phyloP scores from a whole-genome alignment of 1,140 invertebrate genomes.

The Leptestheria dahalacensis region DNA sequence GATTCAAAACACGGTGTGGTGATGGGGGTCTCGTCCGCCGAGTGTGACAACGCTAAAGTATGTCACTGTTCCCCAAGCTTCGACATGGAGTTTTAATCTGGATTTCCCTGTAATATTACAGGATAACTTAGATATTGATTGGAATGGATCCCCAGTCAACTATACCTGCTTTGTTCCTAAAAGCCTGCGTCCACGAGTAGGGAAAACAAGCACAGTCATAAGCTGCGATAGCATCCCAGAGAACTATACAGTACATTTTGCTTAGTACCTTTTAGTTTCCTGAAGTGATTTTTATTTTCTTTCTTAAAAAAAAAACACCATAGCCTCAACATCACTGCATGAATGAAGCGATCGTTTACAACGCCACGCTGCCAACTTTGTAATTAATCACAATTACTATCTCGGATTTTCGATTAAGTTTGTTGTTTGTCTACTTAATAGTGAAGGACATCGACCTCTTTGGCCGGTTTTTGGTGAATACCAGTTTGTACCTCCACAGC shows the following conservation, averaged over 20 bases:
- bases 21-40: conserved; percentile 37
- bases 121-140: conserved; percentile 52
- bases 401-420: too few relatives aligned
- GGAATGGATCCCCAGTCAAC: conserved; percentile 43
- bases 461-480: conserved; percentile 75
- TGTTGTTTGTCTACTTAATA: too few relatives aligned
- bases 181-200: conserved; percentile 32
- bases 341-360: conserved; percentile 47
- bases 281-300: conserved; percentile 9
- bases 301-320: background rate
- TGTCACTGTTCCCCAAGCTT: conserved; percentile 10
- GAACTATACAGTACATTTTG: conserved; percentile 37
- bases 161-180: conserved; percentile 45
- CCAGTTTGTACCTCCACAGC: conserved; percentile 56
- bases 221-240: conserved; percentile 42
- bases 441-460: conserved; percentile 60
- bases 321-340: conserved; percentile 53
- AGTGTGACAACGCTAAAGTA: conserved; percentile 58
- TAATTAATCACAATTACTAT: too few relatives aligned
- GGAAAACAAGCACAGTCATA: conserved; percentile 32
- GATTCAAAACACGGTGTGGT: conserved; percentile 32
- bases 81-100: conserved; percentile 4
- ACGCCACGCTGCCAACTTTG: conserved; percentile 44
- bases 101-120: conserved; percentile 29
- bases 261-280: background rate